Evolutionary conservation across 2,113 vertebrate genomes (phyloP).

Genomic region (Tamias sibiricus): DNA sequence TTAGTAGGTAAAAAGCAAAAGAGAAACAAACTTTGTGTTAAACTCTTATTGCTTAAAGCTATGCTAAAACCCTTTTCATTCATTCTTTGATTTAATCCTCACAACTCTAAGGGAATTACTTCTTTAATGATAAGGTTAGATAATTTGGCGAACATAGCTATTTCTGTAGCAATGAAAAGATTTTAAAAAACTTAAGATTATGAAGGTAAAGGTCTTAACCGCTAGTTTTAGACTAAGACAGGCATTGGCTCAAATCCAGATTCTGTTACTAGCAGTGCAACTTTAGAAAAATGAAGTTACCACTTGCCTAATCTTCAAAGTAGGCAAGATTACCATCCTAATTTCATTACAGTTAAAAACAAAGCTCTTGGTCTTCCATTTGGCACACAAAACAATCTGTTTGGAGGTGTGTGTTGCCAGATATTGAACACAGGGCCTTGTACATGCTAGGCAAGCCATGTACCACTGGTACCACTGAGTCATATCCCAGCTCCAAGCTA

Average conservation of each 20-base stretch:
- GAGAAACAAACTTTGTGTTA: no score
- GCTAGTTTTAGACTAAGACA: constrained; percentile 29
- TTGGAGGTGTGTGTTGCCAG: neutral
- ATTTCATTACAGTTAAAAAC: neutral
- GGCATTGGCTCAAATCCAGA: neutral
- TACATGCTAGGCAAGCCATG: neutral
- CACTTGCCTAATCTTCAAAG: constrained; percentile 17
- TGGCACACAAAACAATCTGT: neutral
- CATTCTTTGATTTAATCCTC: constrained; percentile 33
- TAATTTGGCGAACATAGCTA: constrained; percentile 14
- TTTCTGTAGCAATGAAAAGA: neutral
- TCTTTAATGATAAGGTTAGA: constrained; percentile 31
- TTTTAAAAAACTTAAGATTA: neutral
- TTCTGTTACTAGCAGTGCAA: neutral
- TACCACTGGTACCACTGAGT: no score
- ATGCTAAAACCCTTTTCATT: neutral
- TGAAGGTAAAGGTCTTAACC: neutral
- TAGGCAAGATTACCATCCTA: neutral
- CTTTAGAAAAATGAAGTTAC: neutral
- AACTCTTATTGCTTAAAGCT: neutral
- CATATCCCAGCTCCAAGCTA: neutral
- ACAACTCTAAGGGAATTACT: constrained; percentile 2
- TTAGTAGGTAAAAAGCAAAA: neutral
- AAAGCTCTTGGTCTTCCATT: neutral
- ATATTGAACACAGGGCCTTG: neutral